Evolutionary conservation across 1,140 invertebrate genomes (phyloP), one percentile per base, ranked within the genome.

Genomic region (Lepidostoma basale): DNA sequence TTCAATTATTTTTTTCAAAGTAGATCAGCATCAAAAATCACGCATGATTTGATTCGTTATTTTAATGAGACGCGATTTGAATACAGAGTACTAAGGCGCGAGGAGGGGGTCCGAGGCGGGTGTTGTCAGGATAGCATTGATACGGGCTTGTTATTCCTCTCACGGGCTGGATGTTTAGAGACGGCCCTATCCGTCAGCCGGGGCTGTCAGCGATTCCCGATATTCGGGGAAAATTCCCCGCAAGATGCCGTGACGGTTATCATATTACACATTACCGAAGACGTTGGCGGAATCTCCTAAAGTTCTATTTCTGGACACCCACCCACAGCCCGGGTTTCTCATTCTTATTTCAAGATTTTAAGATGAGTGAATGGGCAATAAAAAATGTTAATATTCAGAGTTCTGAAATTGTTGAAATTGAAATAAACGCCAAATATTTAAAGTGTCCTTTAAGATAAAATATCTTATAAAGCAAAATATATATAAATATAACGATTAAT

Each of bases 81-180:
- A n/a, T n/a, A n/a, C n/a, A n/a, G n/a, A n/a, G n/a, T n/a, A n/a
- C n/a, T n/a, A n/a, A n/a, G n/a, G n/a, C n/a, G n/a, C n/a, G n/a
- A n/a, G n/a, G n/a, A n/a, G n/a, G n/a, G n/a, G n/a, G n/a, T n/a
- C n/a, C n/a, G n/a, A n/a, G n/a, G n/a, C n/a, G n/a, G n/a, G n/a
- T n/a, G n/a, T n/a, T n/a, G n/a, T n/a, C n/a, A n/a, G 33, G 33
- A 36, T 6, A n/a, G 16, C 36, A 60, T 44, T 44, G 58, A 60
- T 42, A 36, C 6, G 26, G 10, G 28, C 52, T 42, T 42, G 22
- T 42, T 25, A 60, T 60, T 60, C 58, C 23, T 16, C 36, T 44
- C 36, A 28, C 58, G 39, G 22, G 3, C 16, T 18, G 23, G 44
- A 60, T 60, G 58, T 44, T 60, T 44, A 22, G 58, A 12, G 36